These are phyloP conservation scores for Himantopus leucocephalus DNA, from an alignment of 2,113 vertebrate genomes.

Conservation along the genomic window DNA sequence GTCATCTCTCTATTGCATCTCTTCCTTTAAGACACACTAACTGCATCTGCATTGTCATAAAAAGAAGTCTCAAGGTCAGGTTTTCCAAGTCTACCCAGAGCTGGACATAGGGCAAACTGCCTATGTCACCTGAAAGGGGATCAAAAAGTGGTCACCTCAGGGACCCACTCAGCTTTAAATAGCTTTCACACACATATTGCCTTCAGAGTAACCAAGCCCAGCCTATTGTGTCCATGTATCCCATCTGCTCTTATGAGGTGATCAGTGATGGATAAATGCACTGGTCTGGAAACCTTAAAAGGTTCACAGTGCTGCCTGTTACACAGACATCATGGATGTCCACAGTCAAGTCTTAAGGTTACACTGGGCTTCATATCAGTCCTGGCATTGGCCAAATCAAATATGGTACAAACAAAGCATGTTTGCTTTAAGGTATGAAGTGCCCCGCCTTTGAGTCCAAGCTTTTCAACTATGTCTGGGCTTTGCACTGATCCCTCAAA, in stretches of 20 bases:
- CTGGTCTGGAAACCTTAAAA: background rate
- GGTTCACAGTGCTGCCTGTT: background rate
- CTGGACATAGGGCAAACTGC: background rate
- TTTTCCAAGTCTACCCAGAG: background rate
- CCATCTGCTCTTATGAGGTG: background rate
- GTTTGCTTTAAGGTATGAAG: background rate
- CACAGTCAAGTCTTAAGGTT: background rate
- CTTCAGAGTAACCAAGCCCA: background rate
- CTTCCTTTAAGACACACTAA: background rate
- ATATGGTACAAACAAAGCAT: background rate
- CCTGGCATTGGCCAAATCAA: background rate
- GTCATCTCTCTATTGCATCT: background rate
- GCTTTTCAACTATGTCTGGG: background rate
- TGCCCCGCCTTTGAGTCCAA: background rate
- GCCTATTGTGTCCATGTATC: background rate
- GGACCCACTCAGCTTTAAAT: background rate
- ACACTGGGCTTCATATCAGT: background rate
- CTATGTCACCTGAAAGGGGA: background rate
- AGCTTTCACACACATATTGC: background rate
- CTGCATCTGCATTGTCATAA: background rate
- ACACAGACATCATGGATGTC: background rate
- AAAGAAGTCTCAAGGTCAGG: background rate
- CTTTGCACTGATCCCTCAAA: background rate
- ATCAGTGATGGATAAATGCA: background rate
- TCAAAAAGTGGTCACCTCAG: background rate